A percentile compares a stretch with the other conserved stretches of the same genome.
Conservation (phyloP, 2,888 invertebrate genomes). For the Neoitamus cyanurus region DNA sequence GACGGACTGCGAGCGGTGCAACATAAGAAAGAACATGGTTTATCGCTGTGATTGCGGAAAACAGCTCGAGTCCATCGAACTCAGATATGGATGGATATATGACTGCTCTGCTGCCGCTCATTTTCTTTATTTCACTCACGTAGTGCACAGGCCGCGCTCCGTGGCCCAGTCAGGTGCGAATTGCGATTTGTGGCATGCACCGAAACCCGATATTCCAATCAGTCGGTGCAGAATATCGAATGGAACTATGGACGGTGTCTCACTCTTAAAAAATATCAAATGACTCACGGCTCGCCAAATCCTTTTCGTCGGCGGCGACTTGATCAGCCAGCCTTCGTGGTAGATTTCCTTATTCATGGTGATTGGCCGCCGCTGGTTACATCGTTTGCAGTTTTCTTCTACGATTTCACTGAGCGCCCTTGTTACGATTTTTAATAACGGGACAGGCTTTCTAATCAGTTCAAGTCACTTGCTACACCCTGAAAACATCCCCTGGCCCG, state of each 20-base stretch:
- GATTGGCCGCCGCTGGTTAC: background rate
- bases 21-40: background rate
- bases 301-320: constrained; percentile 92
- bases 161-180: background rate
- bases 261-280: constrained; percentile 25
- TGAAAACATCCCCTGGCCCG: background rate
- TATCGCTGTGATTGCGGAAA: background rate
- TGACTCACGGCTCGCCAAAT: constrained; percentile 92
- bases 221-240: background rate
- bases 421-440: background rate
- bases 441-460: background rate
- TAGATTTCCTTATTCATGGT: constrained; percentile 74
- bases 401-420: background rate
- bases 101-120: background rate
- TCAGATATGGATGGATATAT: background rate
- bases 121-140: constrained; percentile 31
- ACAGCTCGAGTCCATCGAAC: constrained; percentile 15
- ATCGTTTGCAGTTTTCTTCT: background rate
- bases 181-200: background rate
- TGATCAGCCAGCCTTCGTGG: constrained; percentile 94
- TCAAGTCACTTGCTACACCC: background rate
- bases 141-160: background rate
- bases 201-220: constrained; percentile 24
- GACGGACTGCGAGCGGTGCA: background rate
- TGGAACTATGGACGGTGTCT: background rate